Evolutionary conservation across 1,140 invertebrate species (phyloP).

Genomic region (Gerris buenoi): DNA sequence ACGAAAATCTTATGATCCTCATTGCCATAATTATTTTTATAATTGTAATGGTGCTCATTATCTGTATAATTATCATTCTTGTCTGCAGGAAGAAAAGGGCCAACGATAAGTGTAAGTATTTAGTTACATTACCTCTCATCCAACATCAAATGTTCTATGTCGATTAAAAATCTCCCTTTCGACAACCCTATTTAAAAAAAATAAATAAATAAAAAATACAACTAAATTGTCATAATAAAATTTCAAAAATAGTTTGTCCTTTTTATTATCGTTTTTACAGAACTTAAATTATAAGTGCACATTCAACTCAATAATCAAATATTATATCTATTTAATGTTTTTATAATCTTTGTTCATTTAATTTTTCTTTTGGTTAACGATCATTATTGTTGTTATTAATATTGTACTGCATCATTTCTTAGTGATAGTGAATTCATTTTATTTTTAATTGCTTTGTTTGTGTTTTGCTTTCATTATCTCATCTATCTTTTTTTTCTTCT

Average conservation of each 20-base stretch:
- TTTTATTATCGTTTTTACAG: too few relatives aligned
- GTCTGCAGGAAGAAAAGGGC: conserved; percentile 61
- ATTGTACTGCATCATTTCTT: not conserved
- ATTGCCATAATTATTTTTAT: conserved; percentile 55
- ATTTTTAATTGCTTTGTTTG: too few relatives aligned
- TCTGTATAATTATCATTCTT: conserved; percentile 67
- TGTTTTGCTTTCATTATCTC: too few relatives aligned
- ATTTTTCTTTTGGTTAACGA: not conserved
- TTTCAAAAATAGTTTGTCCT: too few relatives aligned
- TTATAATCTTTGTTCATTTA: too few relatives aligned
- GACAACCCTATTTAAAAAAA: too few relatives aligned
- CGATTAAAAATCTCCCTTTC: too few relatives aligned
- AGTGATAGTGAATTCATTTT: too few relatives aligned
- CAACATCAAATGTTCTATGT: too few relatives aligned
- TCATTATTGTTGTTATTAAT: not conserved
- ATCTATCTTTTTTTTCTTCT: too few relatives aligned
- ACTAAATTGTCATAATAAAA: too few relatives aligned
- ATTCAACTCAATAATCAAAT: not conserved
- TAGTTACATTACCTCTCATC: not conserved
- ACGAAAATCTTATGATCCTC: conserved; percentile 59
- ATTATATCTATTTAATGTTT: not conserved
- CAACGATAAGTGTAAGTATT: conserved; percentile 71
- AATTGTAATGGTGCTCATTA: conserved; percentile 58
- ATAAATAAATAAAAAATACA: too few relatives aligned
- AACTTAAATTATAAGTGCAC: not conserved